Conservation (phyloP, 2,113 vertebrate genomes). For the Suncus etruscus region DNA sequence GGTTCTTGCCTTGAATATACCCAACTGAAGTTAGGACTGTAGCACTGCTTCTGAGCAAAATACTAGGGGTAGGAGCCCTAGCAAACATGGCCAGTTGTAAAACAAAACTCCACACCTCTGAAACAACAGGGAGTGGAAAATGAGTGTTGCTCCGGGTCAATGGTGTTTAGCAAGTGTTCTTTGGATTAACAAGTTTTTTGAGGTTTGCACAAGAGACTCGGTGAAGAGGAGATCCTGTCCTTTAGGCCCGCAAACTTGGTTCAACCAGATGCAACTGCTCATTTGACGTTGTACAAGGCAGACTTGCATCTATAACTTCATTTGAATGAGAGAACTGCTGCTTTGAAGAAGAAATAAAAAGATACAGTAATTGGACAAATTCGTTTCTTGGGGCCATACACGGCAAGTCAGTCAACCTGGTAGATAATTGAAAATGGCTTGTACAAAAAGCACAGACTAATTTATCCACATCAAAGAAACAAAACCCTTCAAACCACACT, state of each 20-base stretch:
- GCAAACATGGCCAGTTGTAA: too few species aligned
- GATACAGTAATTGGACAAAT: background rate
- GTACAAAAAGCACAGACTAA: background rate
- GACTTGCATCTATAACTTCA: background rate
- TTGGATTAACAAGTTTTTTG: background rate
- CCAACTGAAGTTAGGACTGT: too few species aligned
- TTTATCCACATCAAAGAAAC: background rate
- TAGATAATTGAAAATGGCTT: constrained; percentile 1
- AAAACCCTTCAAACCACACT: background rate
- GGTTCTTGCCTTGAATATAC: too few species aligned
- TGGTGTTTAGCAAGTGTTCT: background rate
- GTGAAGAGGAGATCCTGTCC: background rate
- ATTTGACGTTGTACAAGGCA: background rate
- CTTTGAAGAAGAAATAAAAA: background rate
- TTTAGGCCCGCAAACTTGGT: background rate
- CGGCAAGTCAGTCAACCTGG: constrained; percentile 1
- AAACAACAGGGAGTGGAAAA: background rate
- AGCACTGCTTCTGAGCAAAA: too few species aligned
- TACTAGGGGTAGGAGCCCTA: too few species aligned
- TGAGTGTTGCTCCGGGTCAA: background rate
- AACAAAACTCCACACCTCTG: too few species aligned
- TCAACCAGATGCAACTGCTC: background rate
- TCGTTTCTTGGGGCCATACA: background rate
- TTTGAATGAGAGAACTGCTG: background rate
- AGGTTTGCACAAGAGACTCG: too few species aligned